Base-by-base conservation (phyloP, 2,797 vertebrate genomes). In the Buceros bicornis region DNA sequence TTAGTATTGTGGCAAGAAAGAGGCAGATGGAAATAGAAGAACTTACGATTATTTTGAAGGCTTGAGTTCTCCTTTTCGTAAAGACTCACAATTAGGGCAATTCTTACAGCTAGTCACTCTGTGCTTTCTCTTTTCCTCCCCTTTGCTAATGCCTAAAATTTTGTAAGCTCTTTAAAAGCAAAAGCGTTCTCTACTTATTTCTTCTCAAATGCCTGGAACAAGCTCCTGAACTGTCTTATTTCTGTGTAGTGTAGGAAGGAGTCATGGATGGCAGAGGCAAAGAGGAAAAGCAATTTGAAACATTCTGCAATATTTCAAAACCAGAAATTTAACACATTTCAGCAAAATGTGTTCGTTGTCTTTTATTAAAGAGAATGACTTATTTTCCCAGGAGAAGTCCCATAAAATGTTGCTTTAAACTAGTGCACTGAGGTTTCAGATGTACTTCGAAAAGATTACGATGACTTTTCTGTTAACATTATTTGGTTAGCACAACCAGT, bases 21-120 rank as follows among this genome's bases (percentile, higher is more conserved):
- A 79, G 28, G 18, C 21, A 77, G 56, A 51, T 62, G 60, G 60
- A 96, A 91, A 57, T 37, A 67, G 50, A 84, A 71, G 48, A 91
- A 58, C 5, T 89, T 83, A 43, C 14, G 3, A 57, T 71, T 50
- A 86, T 42, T 70, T 31, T 76, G 82, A 87, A 93, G 62, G 31
- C 82, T 94, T 82, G 76, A 89, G 51, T 82, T 93, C 70, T 83
- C 31, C 22, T 64, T 86, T 83, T 82, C 88, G 28, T 45, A 74
- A 91, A 91, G 76, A 31, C n/a, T 86, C 66, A 88, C 42, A 87
- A 45, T 91, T 74, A 62, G 57, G 53, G 19, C 25, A 88, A 72
- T 62, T 62, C 70, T 88, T 50, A 50, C 51, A 84, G 51, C 67
- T 90, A 37, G 54, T 88, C 80, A 65, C 79, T 50, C 10, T 21